Conservation (phyloP, 2,797 vertebrate genomes). For the Pseudotriccus pelzelni region DNA sequence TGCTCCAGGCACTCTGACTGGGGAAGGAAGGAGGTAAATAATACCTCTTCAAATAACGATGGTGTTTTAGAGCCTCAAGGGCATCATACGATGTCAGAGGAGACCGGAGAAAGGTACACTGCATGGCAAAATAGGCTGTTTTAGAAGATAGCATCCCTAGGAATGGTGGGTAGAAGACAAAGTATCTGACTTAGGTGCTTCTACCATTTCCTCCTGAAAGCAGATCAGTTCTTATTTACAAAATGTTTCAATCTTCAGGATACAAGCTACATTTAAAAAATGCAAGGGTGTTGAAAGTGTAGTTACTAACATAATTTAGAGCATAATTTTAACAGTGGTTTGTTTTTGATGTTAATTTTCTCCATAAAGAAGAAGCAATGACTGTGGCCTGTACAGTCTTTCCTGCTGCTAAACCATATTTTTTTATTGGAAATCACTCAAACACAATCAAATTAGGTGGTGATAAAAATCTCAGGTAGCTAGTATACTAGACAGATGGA, state of each 20-base stretch:
- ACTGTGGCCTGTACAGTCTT: neutral
- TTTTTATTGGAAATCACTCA: neutral
- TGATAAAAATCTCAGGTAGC: neutral
- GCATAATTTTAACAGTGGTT: neutral
- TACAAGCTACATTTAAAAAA: neutral
- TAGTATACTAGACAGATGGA: fast-evolving
- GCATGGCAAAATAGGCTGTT: neutral
- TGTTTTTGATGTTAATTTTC: neutral
- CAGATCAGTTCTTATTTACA: neutral
- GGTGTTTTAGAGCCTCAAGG: neutral
- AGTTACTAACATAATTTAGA: neutral
- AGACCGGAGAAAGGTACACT: neutral
- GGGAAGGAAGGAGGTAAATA: neutral
- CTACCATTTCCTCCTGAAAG: neutral
- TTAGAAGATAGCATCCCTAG: neutral
- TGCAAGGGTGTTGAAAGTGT: neutral
- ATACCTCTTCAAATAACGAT: neutral
- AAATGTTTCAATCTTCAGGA: neutral
- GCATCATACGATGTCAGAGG: neutral
- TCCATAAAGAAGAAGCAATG: neutral
- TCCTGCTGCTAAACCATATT: neutral
- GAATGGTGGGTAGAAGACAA: neutral
- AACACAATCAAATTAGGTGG: fast-evolving
- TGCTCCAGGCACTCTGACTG: neutral
- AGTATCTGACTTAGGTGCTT: neutral